Evolutionary conservation across 1,140 invertebrate species (phyloP).

Genomic region (Druon quercuslanigerum): DNA sequence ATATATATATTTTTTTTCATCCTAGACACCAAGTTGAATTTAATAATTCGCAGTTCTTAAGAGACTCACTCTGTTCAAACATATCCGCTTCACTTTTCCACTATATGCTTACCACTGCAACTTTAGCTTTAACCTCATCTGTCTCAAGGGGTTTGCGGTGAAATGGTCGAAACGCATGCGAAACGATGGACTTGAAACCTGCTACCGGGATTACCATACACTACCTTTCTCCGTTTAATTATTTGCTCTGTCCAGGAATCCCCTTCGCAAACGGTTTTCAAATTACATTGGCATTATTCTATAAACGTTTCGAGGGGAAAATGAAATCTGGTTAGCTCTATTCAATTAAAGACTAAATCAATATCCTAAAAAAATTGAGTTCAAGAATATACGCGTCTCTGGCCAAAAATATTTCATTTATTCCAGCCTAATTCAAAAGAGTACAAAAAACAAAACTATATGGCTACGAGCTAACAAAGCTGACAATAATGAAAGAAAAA

Average conservation of each 20-base stretch:
- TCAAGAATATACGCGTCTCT: no score
- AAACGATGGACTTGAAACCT: slow-evolving; percentile 25
- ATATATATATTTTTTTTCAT: no score
- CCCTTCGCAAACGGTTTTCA: neutral
- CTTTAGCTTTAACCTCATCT: slow-evolving; percentile 13
- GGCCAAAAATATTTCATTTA: no score
- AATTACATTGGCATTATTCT: slow-evolving; percentile 5
- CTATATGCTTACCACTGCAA: slow-evolving; percentile 5
- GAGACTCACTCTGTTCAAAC: neutral
- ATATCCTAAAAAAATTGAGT: no score
- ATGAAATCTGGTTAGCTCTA: neutral
- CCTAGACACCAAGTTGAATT: no score
- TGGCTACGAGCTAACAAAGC: no score
- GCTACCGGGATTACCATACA: slow-evolving; percentile 4
- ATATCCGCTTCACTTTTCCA: neutral
- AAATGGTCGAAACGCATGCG: slow-evolving; percentile 21
- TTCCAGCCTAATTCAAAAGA: no score
- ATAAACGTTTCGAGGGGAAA: neutral
- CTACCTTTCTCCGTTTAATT: slow-evolving; percentile 13
- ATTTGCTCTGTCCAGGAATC: neutral
- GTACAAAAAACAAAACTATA: no score
- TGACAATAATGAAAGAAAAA: no score
- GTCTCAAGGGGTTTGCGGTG: slow-evolving; percentile 19
- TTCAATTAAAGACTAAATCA: no score
- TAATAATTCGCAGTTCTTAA: neutral